Evolutionary conservation across 1,140 invertebrate genomes (phyloP).

Genomic region (Ganaspis sp.): DNA sequence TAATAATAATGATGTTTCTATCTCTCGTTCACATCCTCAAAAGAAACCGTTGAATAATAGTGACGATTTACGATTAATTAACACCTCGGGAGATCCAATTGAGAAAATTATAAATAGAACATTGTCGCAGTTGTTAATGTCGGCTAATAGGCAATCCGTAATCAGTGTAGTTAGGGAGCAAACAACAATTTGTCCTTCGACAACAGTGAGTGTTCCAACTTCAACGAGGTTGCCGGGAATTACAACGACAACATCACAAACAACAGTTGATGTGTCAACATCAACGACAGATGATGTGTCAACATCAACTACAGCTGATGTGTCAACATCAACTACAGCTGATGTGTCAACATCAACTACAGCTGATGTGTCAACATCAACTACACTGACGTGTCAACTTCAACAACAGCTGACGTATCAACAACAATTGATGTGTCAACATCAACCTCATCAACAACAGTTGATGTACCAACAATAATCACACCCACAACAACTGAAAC

Average conservation of each 20-base stretch:
- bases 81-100: neutral
- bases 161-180: neutral
- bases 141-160: neutral
- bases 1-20: neutral
- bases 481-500: neutral
- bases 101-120: neutral
- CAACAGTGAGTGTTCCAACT: too few species aligned
- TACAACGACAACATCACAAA: too few species aligned
- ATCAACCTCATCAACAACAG: neutral
- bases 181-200: neutral
- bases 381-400: too few species aligned
- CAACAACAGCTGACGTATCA: neutral
- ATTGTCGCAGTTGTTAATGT: neutral
- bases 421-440: neutral
- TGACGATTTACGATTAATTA: neutral
- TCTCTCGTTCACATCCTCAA: neutral
- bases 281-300: too few species aligned
- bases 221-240: too few species aligned
- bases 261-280: too few species aligned
- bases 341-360: too few species aligned
- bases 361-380: too few species aligned
- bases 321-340: too few species aligned
- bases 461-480: neutral
- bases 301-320: too few species aligned
- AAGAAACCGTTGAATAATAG: neutral